A percentile compares a stretch with the other conserved stretches of the same genome.
Conservation (phyloP, 2,113 vertebrate genomes). For the Solenodon paradoxus region DNA sequence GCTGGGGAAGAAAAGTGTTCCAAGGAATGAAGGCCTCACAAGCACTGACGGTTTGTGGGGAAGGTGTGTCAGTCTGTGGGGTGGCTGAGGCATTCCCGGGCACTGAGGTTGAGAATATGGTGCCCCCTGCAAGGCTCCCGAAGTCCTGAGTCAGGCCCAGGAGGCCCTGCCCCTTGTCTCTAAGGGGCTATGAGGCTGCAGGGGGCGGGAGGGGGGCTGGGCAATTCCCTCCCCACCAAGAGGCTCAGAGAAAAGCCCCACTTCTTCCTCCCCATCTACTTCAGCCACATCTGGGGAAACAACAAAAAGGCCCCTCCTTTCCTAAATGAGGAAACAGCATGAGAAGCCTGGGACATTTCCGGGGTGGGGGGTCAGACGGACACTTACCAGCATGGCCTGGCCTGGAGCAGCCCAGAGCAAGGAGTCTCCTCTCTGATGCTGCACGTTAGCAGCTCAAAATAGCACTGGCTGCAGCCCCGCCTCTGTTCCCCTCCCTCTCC, state of each 20-base stretch:
- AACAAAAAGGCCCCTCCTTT: constrained; percentile 39
- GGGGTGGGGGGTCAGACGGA: constrained; percentile 63
- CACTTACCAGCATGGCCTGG: constrained; percentile 77
- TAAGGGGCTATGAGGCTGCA: neutral
- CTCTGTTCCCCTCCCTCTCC: constrained; percentile 54
- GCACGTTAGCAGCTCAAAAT: constrained; percentile 75
- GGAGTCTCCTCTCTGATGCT: constrained; percentile 62
- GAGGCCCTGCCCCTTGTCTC: neutral
- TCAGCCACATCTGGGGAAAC: constrained; percentile 43
- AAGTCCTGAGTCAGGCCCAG: constrained; percentile 28
- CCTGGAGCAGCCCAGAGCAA: constrained; percentile 61
- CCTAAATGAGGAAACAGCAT: constrained; percentile 34
- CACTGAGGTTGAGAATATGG: constrained; percentile 19
- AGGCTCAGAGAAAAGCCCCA: neutral
- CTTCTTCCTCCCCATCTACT: constrained; percentile 3
- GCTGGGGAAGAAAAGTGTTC: neutral
- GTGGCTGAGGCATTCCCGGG: neutral
- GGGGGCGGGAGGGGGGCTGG: neutral
- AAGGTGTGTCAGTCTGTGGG: neutral
- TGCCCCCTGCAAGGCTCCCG: neutral
- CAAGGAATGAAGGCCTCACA: neutral
- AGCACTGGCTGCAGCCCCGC: constrained; percentile 70
- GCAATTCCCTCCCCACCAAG: neutral
- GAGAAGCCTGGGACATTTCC: constrained; percentile 47
- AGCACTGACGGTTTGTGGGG: neutral